These are phyloP conservation scores for Ceratoteleas bidentatus DNA, from an alignment of 1,140 invertebrate species.

Conservation along the genomic window DNA sequence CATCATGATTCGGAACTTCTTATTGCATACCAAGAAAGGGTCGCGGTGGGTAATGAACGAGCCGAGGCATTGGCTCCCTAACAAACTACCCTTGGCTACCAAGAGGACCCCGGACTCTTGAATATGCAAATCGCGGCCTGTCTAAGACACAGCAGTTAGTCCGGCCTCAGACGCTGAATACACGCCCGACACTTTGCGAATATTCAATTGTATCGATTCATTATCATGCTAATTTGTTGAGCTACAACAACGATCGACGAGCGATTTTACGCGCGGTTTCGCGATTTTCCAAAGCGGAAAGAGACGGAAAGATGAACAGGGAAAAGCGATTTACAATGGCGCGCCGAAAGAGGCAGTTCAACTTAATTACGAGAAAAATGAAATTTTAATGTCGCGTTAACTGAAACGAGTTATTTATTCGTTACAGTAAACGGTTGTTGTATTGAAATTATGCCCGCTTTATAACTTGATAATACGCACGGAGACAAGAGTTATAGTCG, in stretches of 20 bases:
- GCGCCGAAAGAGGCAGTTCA: too few species aligned
- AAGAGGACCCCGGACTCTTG: constrained; percentile 71
- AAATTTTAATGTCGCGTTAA: too few species aligned
- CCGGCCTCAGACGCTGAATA: constrained; percentile 63
- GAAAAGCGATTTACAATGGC: too few species aligned
- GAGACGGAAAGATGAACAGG: too few species aligned
- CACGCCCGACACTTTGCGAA: constrained; percentile 60
- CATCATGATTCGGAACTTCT: constrained; percentile 65
- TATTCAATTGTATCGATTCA: constrained; percentile 65
- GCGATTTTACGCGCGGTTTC: background rate
- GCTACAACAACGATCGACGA: constrained; percentile 33
- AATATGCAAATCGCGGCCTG: constrained; percentile 74
- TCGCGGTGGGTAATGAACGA: constrained; percentile 70
- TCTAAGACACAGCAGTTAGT: constrained; percentile 71
- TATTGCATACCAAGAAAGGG: constrained; percentile 68
- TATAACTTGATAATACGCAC: constrained; percentile 53
- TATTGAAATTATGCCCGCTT: constrained; percentile 47
- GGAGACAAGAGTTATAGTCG: constrained; percentile 46
- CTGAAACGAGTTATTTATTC: constrained; percentile 34
- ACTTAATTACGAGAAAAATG: too few species aligned
- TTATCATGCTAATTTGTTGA: constrained; percentile 54
- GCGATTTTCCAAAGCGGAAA: too few species aligned
- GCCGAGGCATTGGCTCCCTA: constrained; percentile 72
- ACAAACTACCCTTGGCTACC: constrained; percentile 72
- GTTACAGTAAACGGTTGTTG: constrained; percentile 17